A percentile compares a stretch with the other conserved stretches of the same genome.
Evolutionary conservation across 1,140 invertebrate genomes (phyloP).

Genomic region (Ooceraea biroi): DNA sequence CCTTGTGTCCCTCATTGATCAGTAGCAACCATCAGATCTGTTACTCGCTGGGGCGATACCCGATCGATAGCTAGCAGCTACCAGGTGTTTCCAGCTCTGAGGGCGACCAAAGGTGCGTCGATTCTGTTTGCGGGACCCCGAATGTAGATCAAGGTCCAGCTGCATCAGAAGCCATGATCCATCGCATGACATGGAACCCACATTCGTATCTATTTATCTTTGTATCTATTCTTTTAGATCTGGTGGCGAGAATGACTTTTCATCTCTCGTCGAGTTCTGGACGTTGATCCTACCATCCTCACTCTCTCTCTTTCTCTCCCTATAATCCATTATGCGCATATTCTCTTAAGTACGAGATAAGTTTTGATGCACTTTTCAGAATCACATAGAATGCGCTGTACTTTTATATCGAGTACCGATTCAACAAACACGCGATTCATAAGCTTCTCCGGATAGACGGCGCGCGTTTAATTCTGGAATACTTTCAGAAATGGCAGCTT

Average conservation of each 20-base stretch:
- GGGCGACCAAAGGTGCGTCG: slow-evolving; percentile 69
- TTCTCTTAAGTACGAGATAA: slow-evolving; percentile 17
- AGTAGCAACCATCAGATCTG: slow-evolving; percentile 28
- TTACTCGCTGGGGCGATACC: slow-evolving; percentile 1
- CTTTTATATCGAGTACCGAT: slow-evolving; percentile 10
- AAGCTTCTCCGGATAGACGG: slow-evolving; percentile 23
- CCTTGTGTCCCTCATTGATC: slow-evolving; percentile 18
- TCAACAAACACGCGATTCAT: slow-evolving; percentile 1
- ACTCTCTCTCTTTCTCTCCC: background rate
- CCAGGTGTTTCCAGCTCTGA: slow-evolving; percentile 68
- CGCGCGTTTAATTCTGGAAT: slow-evolving; percentile 40
- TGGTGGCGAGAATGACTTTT: slow-evolving; percentile 53
- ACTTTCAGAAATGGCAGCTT: slow-evolving; percentile 57
- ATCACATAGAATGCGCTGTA: background rate
- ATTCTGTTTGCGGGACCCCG: slow-evolving; percentile 54
- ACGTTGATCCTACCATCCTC: background rate
- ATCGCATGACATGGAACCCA: slow-evolving; percentile 13
- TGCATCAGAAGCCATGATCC: slow-evolving; percentile 57
- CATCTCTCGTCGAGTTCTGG: slow-evolving; percentile 37
- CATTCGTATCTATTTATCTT: slow-evolving; percentile 53
- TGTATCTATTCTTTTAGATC: slow-evolving; percentile 66
- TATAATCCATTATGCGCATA: background rate
- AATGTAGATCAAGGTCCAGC: slow-evolving; percentile 74
- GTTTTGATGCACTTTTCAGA: slow-evolving; percentile 26
- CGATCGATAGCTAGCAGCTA: slow-evolving; percentile 49